Conservation (phyloP, 92 coral and sea anemone genomes). For the Epizoanthus ramosus region DNA sequence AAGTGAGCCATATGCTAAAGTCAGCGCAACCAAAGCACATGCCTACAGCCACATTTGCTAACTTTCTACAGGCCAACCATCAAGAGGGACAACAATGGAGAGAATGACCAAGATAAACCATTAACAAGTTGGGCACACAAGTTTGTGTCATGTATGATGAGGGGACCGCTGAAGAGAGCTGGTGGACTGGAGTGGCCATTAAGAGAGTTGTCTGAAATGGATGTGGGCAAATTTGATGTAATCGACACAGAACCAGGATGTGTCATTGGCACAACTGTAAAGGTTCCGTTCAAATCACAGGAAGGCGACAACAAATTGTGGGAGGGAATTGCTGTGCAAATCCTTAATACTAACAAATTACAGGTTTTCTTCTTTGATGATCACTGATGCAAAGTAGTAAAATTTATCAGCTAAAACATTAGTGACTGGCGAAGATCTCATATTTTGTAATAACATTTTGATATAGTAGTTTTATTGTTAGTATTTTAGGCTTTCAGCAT, state of each 20-base stretch:
- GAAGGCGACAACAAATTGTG: too few relatives aligned
- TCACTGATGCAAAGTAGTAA: not conserved
- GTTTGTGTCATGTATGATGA: slow-evolving; percentile 8
- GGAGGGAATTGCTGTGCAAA: too few relatives aligned
- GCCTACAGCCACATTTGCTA: slow-evolving; percentile 26
- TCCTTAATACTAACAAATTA: not conserved
- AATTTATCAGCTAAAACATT: not conserved
- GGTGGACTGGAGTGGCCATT: slow-evolving; percentile 13
- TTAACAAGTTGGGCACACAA: slow-evolving; percentile 7
- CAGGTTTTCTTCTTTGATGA: slow-evolving; percentile 15
- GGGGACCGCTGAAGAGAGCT: slow-evolving; percentile 12
- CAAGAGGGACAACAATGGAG: slow-evolving; percentile 10
- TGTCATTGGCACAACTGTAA: slow-evolving; percentile 2
- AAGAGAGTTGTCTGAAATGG: not conserved
- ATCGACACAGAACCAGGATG: slow-evolving; percentile 7
- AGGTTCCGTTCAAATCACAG: not conserved
- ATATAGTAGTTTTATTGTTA: slow-evolving; percentile 3
- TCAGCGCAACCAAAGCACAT: slow-evolving; percentile 11
- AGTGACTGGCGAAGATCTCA: not conserved
- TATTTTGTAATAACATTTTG: not conserved
- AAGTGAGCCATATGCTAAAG: slow-evolving; percentile 18
- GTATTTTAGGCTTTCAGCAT: not conserved
- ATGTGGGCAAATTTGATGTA: slow-evolving; percentile 3
- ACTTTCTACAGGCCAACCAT: slow-evolving; percentile 30
- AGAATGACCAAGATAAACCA: not conserved